A percentile compares a stretch with the other conserved stretches of the same genome.
These are phyloP conservation scores for Andrena flavipes DNA, from an alignment of 2,888 invertebrate species.

Conservation along the genomic window DNA sequence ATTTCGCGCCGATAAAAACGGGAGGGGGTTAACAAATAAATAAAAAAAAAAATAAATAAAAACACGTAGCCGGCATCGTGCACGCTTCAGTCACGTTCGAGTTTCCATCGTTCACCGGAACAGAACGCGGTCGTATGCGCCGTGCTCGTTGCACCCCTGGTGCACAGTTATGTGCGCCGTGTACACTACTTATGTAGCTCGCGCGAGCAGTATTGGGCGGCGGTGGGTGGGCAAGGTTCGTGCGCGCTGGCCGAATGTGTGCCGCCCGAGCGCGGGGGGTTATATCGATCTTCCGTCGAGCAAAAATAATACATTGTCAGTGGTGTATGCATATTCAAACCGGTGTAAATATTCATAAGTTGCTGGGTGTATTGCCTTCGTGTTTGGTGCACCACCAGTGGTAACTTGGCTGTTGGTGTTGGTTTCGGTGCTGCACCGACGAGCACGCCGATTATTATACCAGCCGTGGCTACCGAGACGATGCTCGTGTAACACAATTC, in stretches of 20 bases:
- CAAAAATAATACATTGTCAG: slow-evolving; percentile 83
- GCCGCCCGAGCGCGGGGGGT: slow-evolving; percentile 47
- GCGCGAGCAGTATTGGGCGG: background rate
- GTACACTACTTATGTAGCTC: slow-evolving; percentile 14
- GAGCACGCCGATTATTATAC: slow-evolving; percentile 24
- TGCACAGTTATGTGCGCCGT: slow-evolving; percentile 9
- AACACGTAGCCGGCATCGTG: slow-evolving; percentile 59
- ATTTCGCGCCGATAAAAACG: slow-evolving; percentile 71
- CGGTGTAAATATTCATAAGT: slow-evolving; percentile 83
- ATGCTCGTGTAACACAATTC: background rate
- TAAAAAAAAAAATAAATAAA: slow-evolving; percentile 29
- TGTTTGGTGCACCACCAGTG: slow-evolving; percentile 66
- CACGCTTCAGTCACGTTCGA: slow-evolving; percentile 72
- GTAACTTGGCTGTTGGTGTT: slow-evolving; percentile 43
- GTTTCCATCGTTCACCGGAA: slow-evolving; percentile 71
- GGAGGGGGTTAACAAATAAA: slow-evolving; percentile 50
- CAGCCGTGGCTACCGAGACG: background rate
- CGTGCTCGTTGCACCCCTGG: slow-evolving; percentile 7
- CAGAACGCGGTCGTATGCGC: slow-evolving; percentile 38
- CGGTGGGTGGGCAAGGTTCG: background rate
- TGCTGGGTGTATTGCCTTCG: slow-evolving; percentile 73
- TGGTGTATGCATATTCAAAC: slow-evolving; percentile 80
- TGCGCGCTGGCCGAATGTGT: slow-evolving; percentile 25
- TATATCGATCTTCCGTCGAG: slow-evolving; percentile 80
- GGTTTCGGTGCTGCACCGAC: slow-evolving; percentile 20